A percentile compares a stretch with the other conserved stretches of the same genome.
Conservation (phyloP, 2,888 invertebrate genomes). For the Melinaea menophilus region DNA sequence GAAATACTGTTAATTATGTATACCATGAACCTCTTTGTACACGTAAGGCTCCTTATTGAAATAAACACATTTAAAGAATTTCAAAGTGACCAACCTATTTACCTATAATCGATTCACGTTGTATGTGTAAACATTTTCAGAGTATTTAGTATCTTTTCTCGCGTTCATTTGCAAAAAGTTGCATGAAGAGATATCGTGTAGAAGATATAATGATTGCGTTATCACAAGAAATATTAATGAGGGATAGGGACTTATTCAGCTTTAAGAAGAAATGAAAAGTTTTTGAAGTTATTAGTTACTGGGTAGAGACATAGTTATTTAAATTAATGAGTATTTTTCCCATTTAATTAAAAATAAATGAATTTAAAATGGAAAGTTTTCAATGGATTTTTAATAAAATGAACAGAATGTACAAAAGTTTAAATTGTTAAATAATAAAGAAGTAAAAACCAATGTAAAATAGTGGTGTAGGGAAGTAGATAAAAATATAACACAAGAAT, state of each 20-base stretch:
- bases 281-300: constrained; percentile 34
- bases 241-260: constrained; percentile 32
- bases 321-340: constrained; percentile 23
- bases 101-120: constrained; percentile 13
- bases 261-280: constrained; percentile 30
- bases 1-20: background rate
- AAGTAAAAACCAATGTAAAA: constrained; percentile 2
- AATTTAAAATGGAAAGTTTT: constrained; percentile 13
- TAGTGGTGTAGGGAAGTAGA: background rate
- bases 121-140: constrained; percentile 20
- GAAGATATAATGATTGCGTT: constrained; percentile 43
- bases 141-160: constrained; percentile 8
- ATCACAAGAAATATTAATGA: constrained; percentile 38
- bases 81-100: constrained; percentile 30
- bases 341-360: constrained; percentile 22
- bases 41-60: background rate
- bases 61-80: background rate
- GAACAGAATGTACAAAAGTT: background rate
- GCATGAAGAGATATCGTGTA: constrained; percentile 32
- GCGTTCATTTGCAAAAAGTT: constrained; percentile 23
- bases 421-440: constrained; percentile 6
- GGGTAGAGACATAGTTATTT: constrained; percentile 24
- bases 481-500: background rate
- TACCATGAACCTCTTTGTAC: background rate
- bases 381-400: background rate